A percentile compares a stretch with the other conserved stretches of the same genome.
Conservation (phyloP, 1,140 invertebrate species). For the Aphelinus certus region DNA sequence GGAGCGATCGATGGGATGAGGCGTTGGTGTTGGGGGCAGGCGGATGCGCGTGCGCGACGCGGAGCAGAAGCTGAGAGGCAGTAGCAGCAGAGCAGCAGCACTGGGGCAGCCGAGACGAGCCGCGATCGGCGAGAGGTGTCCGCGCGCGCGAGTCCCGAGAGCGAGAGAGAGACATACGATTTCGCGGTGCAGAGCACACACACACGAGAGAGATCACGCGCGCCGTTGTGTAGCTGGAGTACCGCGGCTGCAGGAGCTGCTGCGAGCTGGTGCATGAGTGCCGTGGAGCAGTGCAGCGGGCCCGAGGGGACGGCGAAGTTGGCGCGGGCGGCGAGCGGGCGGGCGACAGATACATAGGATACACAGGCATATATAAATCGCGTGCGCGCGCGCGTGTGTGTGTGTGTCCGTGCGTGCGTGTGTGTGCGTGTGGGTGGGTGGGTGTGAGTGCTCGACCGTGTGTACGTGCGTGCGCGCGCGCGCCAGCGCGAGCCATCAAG, state of each 20-base stretch:
- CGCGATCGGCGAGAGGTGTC: no score
- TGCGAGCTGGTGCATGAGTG: neutral
- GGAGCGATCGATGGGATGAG: no score
- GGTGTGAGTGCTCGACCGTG: neutral
- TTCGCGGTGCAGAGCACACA: no score
- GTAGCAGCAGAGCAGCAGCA: no score
- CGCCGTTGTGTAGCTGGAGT: neutral
- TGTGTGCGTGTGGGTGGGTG: no score
- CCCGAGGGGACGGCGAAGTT: neutral
- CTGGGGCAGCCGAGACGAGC: no score
- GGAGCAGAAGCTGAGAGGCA: no score
- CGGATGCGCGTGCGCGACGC: conserved; percentile 9
- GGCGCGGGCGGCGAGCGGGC: neutral
- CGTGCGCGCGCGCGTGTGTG: neutral
- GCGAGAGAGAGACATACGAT: no score
- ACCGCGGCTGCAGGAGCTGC: neutral
- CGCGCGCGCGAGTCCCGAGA: no score
- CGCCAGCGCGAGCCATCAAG: neutral
- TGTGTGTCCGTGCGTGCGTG: neutral
- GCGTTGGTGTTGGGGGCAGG: neutral
- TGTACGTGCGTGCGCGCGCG: neutral
- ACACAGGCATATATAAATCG: neutral
- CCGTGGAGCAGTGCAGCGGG: neutral
- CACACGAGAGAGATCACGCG: no score
- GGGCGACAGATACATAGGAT: neutral